Conservation (phyloP, 2,113 vertebrate genomes). For the Pseudopodoces humilis region DNA sequence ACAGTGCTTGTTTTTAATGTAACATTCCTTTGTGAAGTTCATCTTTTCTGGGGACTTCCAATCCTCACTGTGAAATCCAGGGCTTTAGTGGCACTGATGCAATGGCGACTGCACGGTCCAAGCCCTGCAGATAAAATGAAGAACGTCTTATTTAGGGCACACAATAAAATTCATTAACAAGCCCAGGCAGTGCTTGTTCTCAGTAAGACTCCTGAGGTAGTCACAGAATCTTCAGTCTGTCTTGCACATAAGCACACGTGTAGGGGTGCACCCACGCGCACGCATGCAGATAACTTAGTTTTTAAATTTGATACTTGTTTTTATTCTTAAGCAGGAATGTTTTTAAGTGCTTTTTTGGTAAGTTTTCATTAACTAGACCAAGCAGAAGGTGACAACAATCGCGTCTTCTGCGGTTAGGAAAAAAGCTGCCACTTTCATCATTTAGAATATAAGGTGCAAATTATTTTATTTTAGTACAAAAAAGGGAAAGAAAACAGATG, state of each 20-base stretch:
- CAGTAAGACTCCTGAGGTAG: not conserved
- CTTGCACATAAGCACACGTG: not conserved
- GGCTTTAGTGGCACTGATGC: not conserved
- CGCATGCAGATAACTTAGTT: not conserved
- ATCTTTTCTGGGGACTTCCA: not conserved
- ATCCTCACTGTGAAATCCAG: conserved; percentile 19
- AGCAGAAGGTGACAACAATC: not conserved
- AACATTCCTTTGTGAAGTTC: conserved; percentile 14
- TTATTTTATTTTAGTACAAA: not conserved
- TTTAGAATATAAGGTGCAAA: conserved; percentile 9
- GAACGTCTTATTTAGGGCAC: not conserved
- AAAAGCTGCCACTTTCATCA: not conserved
- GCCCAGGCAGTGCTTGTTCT: not conserved
- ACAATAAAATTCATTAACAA: not conserved
- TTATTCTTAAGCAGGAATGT: not conserved
- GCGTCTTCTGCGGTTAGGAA: not conserved
- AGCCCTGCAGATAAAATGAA: not conserved
- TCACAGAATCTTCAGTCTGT: not conserved
- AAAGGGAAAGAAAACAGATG: conserved; percentile 7
- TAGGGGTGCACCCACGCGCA: not conserved
- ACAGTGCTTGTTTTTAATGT: not conserved
- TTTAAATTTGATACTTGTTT: conserved; percentile 13
- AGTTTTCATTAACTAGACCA: conserved; percentile 17
- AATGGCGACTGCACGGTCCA: not conserved
- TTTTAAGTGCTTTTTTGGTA: conserved; percentile 41